These are phyloP conservation scores for Oxyscelio sp. DNA, from an alignment of 2,888 invertebrate species.

Conservation along the genomic window DNA sequence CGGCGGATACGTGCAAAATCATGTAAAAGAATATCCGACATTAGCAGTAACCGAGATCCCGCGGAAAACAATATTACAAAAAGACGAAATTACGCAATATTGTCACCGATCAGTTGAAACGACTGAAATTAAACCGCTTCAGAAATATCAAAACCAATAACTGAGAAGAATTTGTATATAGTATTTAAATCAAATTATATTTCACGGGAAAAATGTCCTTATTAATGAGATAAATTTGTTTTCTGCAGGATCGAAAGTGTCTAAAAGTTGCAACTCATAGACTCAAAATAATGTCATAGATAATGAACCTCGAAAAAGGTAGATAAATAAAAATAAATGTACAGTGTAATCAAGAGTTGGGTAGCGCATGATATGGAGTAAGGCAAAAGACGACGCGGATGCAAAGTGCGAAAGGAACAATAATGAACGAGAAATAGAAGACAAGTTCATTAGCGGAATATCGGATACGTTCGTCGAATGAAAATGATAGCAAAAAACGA, in stretches of 20 bases:
- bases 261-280: conserved; percentile 61
- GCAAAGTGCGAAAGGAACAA: conserved; percentile 74
- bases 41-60: conserved; percentile 31
- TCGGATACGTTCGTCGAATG: conserved; percentile 10
- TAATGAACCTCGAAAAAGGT: conserved; percentile 50
- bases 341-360: conserved; percentile 69
- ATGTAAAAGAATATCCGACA: conserved; percentile 26
- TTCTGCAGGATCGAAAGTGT: conserved; percentile 45
- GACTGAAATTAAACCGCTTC: conserved; percentile 38
- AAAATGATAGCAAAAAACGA: conserved; percentile 41
- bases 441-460: conserved; percentile 39
- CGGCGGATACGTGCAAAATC: conserved; percentile 58
- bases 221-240: conserved; percentile 19
- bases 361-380: conserved; percentile 66
- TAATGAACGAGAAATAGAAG: conserved; percentile 54
- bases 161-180: conserved; percentile 39
- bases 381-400: conserved; percentile 72
- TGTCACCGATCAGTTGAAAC: neutral
- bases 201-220: neutral
- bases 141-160: conserved; percentile 48
- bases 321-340: conserved; percentile 68
- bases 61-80: conserved; percentile 35
- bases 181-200: conserved; percentile 8
- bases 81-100: conserved; percentile 18
- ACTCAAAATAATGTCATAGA: conserved; percentile 49